A percentile compares a stretch with the other conserved stretches of the same genome.
phyloP scores from a whole-genome alignment of 2,888 invertebrate species.

The Platycheirus albimanus region DNA sequence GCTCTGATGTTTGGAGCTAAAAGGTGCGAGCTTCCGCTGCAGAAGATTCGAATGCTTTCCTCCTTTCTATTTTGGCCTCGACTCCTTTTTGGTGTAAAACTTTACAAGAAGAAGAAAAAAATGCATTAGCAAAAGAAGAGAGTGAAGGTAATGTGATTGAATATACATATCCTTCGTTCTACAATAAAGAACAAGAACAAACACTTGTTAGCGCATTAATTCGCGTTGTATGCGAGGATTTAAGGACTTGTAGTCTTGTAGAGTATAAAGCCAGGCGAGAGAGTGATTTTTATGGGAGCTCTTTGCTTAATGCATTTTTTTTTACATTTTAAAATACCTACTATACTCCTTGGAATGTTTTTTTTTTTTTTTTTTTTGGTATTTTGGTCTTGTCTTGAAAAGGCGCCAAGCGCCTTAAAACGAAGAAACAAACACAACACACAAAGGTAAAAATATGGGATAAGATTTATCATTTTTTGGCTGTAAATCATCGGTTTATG shows the following conservation, averaged over 20 bases:
- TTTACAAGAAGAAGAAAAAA: conserved; percentile 35
- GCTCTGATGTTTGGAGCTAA: conserved; percentile 13
- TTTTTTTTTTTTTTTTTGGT: conserved; percentile 6
- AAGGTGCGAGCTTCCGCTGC: conserved; percentile 37
- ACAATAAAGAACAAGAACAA: conserved; percentile 45
- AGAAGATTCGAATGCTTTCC: conserved; percentile 24
- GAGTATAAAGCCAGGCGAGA: neutral
- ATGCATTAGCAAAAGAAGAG: conserved; percentile 38
- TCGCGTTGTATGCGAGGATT: conserved; percentile 47
- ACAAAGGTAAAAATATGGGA: neutral
- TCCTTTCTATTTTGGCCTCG: neutral
- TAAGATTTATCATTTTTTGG: conserved; percentile 41
- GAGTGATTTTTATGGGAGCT: conserved; percentile 29
- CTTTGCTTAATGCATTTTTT: conserved; percentile 15
- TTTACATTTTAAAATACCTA: neutral
- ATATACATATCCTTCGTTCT: conserved; percentile 45
- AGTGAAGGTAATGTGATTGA: conserved; percentile 61
- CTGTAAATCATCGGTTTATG: conserved; percentile 67
- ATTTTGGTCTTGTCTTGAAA: too few relatives aligned
- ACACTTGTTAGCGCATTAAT: conserved; percentile 72
- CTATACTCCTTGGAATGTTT: neutral
- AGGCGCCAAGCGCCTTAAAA: conserved; percentile 55
- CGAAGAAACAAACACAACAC: neutral
- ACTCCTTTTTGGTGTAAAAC: conserved; percentile 16
- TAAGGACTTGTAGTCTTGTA: conserved; percentile 21